Evolutionary conservation across 2,888 invertebrate species (phyloP).

Genomic region (Hydraecia micacea): DNA sequence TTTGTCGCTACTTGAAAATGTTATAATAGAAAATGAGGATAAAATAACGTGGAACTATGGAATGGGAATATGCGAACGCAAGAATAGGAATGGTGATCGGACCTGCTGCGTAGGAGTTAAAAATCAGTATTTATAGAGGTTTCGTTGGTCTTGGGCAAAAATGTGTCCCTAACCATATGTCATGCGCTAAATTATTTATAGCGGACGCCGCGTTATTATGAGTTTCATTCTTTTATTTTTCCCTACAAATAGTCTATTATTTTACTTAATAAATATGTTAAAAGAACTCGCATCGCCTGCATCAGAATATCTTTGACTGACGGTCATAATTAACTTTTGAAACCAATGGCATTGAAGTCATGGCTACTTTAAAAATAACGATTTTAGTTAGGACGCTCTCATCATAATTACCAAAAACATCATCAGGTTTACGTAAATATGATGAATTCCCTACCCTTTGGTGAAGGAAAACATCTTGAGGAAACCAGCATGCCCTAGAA

Average conservation of each 20-base stretch:
- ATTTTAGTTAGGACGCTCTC: slow-evolving; percentile 11
- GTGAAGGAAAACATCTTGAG: no score
- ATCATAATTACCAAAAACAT: background rate
- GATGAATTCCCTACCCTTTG: no score
- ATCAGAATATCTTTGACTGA: background rate
- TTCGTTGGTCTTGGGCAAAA: background rate
- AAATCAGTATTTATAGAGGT: background rate
- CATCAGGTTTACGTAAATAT: no score
- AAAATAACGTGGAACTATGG: background rate
- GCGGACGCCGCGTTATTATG: background rate
- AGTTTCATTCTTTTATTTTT: background rate
- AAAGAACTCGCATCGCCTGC: no score
- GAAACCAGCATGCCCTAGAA: no score
- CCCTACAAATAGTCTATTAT: background rate
- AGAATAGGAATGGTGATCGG: background rate
- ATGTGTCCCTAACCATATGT: no score
- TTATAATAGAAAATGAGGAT: slow-evolving; percentile 2
- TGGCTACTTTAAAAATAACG: slow-evolving; percentile 16
- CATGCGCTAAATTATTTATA: background rate
- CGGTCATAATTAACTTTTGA: background rate
- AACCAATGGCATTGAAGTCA: slow-evolving; percentile 32
- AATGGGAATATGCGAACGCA: background rate
- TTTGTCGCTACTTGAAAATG: slow-evolving; percentile 40
- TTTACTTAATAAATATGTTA: background rate
- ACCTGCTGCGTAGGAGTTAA: background rate